Evolutionary conservation across 2,888 invertebrate species (phyloP).

Genomic region (Acanthococcus lagerstroemiae): DNA sequence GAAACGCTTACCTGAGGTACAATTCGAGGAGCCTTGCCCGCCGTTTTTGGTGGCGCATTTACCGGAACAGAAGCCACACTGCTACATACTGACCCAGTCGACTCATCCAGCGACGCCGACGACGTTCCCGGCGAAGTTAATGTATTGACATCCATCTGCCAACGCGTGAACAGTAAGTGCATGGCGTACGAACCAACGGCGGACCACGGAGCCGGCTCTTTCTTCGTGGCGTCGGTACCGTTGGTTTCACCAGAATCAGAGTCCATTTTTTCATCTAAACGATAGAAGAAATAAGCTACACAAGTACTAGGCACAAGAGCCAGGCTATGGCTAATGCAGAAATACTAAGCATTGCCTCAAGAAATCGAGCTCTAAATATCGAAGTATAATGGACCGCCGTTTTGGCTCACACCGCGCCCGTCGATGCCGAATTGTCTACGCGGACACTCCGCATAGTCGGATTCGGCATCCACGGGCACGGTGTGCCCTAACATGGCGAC

Average conservation of each 20-base stretch:
- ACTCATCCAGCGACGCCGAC: neutral
- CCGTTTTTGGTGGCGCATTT: neutral
- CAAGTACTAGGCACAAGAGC: too few relatives aligned
- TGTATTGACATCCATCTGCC: slow-evolving; percentile 16
- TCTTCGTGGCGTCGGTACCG: neutral
- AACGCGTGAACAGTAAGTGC: slow-evolving; percentile 22
- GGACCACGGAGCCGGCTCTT: slow-evolving; percentile 24
- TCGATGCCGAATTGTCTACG: too few relatives aligned
- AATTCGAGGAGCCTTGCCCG: neutral
- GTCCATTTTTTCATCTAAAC: slow-evolving; percentile 9
- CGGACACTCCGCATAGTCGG: too few relatives aligned
- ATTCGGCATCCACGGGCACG: too few relatives aligned
- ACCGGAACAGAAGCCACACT: neutral
- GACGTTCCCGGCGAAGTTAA: neutral
- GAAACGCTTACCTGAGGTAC: neutral
- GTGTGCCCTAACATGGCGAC: too few relatives aligned
- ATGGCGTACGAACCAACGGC: slow-evolving; percentile 24
- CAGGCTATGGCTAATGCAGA: neutral
- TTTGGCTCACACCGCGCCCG: too few relatives aligned
- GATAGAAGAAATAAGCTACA: too few relatives aligned
- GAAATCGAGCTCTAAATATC: too few relatives aligned
- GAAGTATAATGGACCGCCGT: too few relatives aligned
- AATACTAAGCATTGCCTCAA: too few relatives aligned
- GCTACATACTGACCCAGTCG: neutral
- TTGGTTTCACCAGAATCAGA: neutral